Conservation (phyloP, 2,113 vertebrate genomes). For the Cariama cristata region DNA sequence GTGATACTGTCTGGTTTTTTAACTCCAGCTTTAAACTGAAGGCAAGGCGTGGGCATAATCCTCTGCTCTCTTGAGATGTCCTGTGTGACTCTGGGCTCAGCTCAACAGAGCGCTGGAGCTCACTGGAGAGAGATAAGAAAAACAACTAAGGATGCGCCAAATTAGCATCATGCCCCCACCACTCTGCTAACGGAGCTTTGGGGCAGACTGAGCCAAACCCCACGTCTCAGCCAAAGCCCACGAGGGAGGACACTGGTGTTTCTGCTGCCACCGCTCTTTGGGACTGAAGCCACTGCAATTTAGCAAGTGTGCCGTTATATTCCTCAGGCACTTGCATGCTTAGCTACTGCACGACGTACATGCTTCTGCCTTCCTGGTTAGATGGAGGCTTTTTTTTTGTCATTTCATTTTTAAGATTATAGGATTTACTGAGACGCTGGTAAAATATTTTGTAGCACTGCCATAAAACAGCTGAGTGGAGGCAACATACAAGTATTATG, state of each 20-base stretch:
- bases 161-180: not conserved
- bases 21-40: not conserved
- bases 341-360: not conserved
- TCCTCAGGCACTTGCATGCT: not conserved
- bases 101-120: not conserved
- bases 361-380: not conserved
- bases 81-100: not conserved
- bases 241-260: not conserved
- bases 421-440: not conserved
- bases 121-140: not conserved
- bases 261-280: not conserved
- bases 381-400: not conserved
- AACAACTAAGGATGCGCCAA: not conserved
- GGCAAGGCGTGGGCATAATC: not conserved
- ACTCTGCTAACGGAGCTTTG: not conserved
- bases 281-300: not conserved
- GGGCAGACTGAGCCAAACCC: not conserved
- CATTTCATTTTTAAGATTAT: constrained; percentile 48
- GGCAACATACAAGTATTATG: not conserved
- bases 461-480: not conserved
- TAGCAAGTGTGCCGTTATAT: not conserved
- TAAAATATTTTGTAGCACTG: constrained; percentile 45
- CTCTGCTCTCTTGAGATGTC: not conserved
- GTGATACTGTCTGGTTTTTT: not conserved
- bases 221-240: not conserved